Conservation (phyloP, 1,140 invertebrate genomes). For the Hypothenemus hampei region DNA sequence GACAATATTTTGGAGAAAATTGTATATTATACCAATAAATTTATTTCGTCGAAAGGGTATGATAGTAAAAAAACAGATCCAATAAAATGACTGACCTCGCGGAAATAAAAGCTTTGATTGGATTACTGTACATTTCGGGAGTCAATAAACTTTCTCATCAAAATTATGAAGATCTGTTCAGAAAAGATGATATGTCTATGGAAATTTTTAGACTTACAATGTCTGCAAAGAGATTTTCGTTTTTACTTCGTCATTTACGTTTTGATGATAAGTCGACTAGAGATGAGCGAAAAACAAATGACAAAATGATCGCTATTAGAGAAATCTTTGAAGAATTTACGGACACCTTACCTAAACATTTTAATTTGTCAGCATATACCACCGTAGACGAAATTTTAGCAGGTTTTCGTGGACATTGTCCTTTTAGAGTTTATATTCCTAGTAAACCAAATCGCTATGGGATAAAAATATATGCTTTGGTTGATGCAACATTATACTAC, state of each 20-base stretch:
- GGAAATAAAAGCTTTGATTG: conserved; percentile 3
- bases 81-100: too few relatives aligned
- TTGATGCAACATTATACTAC: neutral
- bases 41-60: too few relatives aligned
- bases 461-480: conserved; percentile 4
- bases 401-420: neutral
- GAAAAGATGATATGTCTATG: neutral
- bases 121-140: neutral
- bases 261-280: conserved; percentile 37
- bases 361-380: neutral
- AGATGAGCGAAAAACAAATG: conserved; percentile 33
- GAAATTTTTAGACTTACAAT: conserved; percentile 2
- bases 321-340: conserved; percentile 38
- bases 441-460: conserved; percentile 1
- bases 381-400: neutral
- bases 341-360: conserved; percentile 39
- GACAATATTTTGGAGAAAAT: too few relatives aligned
- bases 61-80: too few relatives aligned
- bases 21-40: too few relatives aligned
- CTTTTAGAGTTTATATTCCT: neutral
- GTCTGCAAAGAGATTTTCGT: neutral
- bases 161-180: neutral
- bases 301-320: conserved; percentile 42
- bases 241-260: conserved; percentile 20
- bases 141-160: neutral